Conservation (phyloP, 2,888 invertebrate species). For the Mechanitis mazaeus region DNA sequence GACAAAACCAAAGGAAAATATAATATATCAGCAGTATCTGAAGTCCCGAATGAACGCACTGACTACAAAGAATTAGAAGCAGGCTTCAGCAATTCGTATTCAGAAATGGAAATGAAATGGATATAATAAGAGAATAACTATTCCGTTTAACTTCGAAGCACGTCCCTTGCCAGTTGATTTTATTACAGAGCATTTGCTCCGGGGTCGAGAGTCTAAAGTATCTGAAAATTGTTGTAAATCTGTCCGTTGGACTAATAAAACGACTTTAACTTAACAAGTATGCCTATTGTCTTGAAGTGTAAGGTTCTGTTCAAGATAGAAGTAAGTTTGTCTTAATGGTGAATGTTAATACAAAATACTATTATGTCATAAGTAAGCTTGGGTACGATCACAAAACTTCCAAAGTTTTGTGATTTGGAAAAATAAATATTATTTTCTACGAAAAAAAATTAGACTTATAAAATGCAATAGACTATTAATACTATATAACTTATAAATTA, state of each 20-base stretch:
- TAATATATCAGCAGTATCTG: too few relatives aligned
- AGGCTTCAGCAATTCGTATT: constrained; percentile 24
- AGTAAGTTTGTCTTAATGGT: background rate
- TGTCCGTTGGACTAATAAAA: constrained; percentile 16
- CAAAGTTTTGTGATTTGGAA: too few relatives aligned
- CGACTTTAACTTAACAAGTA: constrained; percentile 1
- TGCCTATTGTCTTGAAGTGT: constrained; percentile 1
- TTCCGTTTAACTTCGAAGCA: constrained; percentile 30
- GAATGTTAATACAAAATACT: too few relatives aligned
- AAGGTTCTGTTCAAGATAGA: background rate
- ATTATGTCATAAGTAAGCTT: too few relatives aligned
- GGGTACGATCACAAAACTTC: too few relatives aligned
- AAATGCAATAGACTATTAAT: too few relatives aligned
- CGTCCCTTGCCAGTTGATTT: constrained; percentile 29
- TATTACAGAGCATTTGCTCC: constrained; percentile 28
- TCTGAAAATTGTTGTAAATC: constrained; percentile 22
- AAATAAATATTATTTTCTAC: too few relatives aligned
- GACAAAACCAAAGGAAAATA: too few relatives aligned
- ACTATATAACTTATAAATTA: too few relatives aligned
- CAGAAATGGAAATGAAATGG: constrained; percentile 24
- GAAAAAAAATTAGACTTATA: too few relatives aligned
- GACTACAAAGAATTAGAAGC: background rate
- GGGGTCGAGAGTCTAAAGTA: constrained; percentile 21
- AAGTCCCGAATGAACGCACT: too few relatives aligned
- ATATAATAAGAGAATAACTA: constrained; percentile 32